Conservation (phyloP, 2,888 invertebrate species). For the Altica lythri region DNA sequence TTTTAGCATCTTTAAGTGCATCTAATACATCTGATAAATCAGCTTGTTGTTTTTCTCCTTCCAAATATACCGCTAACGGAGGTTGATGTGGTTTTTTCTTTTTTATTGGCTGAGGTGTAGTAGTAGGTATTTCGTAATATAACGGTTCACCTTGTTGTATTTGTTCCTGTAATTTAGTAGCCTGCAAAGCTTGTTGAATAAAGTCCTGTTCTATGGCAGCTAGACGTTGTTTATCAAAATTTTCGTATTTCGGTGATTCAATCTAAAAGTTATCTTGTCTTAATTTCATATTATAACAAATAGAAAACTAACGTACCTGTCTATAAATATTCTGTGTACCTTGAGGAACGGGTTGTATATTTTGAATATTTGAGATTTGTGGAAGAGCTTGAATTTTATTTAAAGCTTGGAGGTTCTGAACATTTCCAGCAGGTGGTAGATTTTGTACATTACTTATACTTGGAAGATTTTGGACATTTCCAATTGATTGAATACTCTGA, state of each 20-base stretch:
- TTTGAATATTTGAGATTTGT: no score
- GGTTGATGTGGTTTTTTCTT: constrained; percentile 81
- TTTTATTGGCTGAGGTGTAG: constrained; percentile 58
- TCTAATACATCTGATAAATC: constrained; percentile 73
- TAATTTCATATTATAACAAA: neutral
- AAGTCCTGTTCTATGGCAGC: constrained; percentile 55
- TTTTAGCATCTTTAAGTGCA: constrained; percentile 70
- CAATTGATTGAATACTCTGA: no score
- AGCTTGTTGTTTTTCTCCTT: constrained; percentile 60
- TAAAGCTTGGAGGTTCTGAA: no score
- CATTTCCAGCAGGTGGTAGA: no score
- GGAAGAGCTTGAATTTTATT: no score
- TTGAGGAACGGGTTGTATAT: constrained; percentile 55
- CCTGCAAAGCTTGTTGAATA: constrained; percentile 54
- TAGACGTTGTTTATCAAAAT: constrained; percentile 47
- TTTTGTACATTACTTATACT: no score
- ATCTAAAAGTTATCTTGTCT: no score
- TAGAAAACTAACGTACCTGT: constrained; percentile 44
- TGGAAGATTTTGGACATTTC: no score
- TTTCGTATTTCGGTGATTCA: constrained; percentile 54
- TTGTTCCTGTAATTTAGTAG: constrained; percentile 53
- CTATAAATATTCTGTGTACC: constrained; percentile 44
- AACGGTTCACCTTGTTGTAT: constrained; percentile 47
- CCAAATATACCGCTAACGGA: constrained; percentile 80
- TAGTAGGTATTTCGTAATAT: constrained; percentile 56